A percentile compares a stretch with the other conserved stretches of the same genome.
Conservation (phyloP, 2,113 vertebrate species). For the Cynopterus brachyotis region DNA sequence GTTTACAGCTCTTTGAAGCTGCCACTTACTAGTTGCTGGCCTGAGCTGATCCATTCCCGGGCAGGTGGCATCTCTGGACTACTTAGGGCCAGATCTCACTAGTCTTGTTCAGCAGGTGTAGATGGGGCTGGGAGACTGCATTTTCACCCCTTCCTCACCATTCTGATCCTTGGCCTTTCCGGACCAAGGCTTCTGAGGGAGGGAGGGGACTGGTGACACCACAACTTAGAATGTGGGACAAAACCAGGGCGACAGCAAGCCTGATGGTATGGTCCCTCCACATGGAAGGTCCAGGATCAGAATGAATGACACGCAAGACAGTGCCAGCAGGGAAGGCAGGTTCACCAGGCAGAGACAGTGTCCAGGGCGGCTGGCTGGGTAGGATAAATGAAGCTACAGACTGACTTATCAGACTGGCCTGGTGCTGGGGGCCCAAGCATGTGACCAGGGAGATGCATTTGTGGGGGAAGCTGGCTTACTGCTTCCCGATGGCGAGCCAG, state of each 20-base stretch:
- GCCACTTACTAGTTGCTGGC: neutral
- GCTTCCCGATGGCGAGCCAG: too few relatives aligned
- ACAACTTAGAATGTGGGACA: neutral
- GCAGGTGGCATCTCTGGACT: neutral
- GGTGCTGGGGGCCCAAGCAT: rapidly evolving
- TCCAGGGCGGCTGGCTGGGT: neutral
- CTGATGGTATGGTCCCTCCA: rapidly evolving
- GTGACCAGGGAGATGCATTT: neutral
- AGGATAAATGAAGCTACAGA: neutral
- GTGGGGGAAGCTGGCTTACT: rapidly evolving
- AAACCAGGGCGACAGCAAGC: neutral
- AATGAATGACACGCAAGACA: rapidly evolving
- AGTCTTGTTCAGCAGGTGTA: neutral
- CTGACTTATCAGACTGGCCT: rapidly evolving
- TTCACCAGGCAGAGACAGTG: neutral
- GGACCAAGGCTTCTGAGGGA: neutral
- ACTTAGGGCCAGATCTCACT: neutral
- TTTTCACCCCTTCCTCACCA: too few relatives aligned
- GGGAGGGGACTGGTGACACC: neutral
- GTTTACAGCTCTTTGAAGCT: neutral
- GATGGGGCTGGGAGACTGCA: too few relatives aligned
- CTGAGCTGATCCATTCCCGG: too few relatives aligned
- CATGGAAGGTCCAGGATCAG: rapidly evolving
- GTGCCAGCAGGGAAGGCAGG: too few relatives aligned
- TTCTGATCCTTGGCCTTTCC: rapidly evolving